phyloP scores from a whole-genome alignment of 37 sponge, comb jelly and placozoan genomes.

The Geodia barretti region DNA sequence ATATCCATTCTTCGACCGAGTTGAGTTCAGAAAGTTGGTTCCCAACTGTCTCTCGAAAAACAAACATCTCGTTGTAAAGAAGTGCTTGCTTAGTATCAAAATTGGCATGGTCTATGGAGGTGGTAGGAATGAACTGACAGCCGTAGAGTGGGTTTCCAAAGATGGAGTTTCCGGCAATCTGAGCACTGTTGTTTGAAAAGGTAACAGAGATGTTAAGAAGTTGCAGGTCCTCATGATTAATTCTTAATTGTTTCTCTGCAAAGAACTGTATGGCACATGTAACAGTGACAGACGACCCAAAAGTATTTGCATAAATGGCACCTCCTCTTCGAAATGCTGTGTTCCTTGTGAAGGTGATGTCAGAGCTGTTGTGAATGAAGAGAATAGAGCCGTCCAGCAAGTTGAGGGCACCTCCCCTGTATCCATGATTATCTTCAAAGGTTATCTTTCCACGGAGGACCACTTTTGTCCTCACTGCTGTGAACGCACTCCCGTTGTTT shows the following conservation, averaged over 20 bases:
- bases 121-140: conserved; percentile 33
- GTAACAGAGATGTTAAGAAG: neutral
- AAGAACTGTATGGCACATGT: conserved; percentile 20
- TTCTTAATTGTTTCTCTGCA: too few species aligned
- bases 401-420: conserved; percentile 37
- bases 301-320: conserved; percentile 43
- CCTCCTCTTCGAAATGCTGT: conserved; percentile 15
- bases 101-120: neutral
- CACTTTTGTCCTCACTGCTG: conserved; percentile 1
- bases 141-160: conserved; percentile 41
- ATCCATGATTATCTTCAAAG: conserved; percentile 19
- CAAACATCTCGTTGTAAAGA: conserved; percentile 11
- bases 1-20: conserved; percentile 1
- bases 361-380: conserved; percentile 16
- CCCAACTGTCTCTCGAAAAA: neutral
- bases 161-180: conserved; percentile 34
- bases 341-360: conserved; percentile 12
- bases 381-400: conserved; percentile 21
- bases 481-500: conserved; percentile 21
- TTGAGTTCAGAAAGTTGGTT: conserved; percentile 7
- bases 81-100: neutral
- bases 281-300: neutral
- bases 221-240: too few species aligned
- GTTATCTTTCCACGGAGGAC: conserved; percentile 17
- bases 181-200: conserved; percentile 25